A percentile compares a stretch with the other conserved stretches of the same genome.
These are phyloP conservation scores for Eupithecia subumbrata DNA, from an alignment of 2,888 invertebrate species.

Conservation along the genomic window DNA sequence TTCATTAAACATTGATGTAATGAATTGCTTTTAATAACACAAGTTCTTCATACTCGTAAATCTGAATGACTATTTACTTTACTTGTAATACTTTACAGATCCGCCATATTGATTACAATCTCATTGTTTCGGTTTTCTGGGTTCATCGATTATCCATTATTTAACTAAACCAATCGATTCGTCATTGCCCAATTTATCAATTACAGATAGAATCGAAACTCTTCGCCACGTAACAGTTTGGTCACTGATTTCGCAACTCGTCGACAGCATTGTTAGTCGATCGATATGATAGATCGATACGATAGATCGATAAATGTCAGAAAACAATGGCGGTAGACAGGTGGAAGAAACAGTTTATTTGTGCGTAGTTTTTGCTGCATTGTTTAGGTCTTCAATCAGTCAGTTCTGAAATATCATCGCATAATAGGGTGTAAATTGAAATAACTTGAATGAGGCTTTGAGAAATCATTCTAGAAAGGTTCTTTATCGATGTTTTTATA, in stretches of 20 bases:
- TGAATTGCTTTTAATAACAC: neutral
- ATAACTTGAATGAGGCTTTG: neutral
- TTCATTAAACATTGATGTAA: constrained; percentile 11
- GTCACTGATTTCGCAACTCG: constrained; percentile 52
- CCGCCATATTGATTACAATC: neutral
- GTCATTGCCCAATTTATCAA: constrained; percentile 45
- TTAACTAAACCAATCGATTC: constrained; percentile 13
- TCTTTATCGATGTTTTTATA: neutral
- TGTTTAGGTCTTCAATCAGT: constrained; percentile 1
- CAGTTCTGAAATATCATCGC: neutral
- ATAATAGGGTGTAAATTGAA: neutral
- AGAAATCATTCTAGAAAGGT: neutral
- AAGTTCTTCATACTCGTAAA: neutral
- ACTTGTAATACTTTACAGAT: neutral
- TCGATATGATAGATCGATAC: constrained; percentile 38
- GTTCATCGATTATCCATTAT: constrained; percentile 9
- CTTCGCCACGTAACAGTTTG: constrained; percentile 53
- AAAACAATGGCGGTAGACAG: constrained; percentile 41
- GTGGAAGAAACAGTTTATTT: constrained; percentile 35
- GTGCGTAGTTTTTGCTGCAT: constrained; percentile 7
- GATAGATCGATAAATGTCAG: constrained; percentile 31
- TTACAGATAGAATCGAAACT: constrained; percentile 45
- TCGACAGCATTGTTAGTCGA: constrained; percentile 50
- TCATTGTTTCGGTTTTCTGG: neutral
- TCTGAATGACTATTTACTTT: neutral